Conservation (phyloP, 1,140 invertebrate genomes). For the Sminthurides bifidus region DNA sequence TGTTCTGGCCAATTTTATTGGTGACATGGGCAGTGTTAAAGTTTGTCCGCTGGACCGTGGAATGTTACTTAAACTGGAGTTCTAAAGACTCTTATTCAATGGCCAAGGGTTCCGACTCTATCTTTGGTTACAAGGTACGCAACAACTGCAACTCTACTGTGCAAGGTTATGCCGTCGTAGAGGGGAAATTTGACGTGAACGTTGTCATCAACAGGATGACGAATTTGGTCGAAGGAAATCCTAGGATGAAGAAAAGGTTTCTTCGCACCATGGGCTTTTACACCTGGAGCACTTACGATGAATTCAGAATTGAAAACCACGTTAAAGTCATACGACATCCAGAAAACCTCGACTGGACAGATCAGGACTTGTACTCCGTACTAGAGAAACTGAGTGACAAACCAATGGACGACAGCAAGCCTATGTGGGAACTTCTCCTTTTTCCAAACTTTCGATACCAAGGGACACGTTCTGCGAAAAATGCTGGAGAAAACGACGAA, state of each 20-base stretch:
- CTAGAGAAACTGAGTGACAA: conserved; percentile 5
- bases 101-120: conserved; percentile 7
- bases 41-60: neutral
- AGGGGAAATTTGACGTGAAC: conserved; percentile 12
- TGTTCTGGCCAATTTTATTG: conserved; percentile 6
- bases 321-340: conserved; percentile 5
- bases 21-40: neutral
- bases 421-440: conserved; percentile 22
- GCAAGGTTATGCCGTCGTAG: conserved; percentile 18
- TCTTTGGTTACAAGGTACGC: conserved; percentile 12
- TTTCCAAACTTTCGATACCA: conserved; percentile 14
- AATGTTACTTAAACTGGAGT: neutral
- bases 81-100: conserved; percentile 6
- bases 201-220: conserved; percentile 1
- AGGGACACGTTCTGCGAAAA: neutral
- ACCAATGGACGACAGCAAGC: neutral
- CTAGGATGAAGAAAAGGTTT: conserved; percentile 4
- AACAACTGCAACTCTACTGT: conserved; percentile 17
- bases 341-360: conserved; percentile 7
- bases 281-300: conserved; percentile 17
- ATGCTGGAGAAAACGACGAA: neutral
- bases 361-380: conserved; percentile 6
- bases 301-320: conserved; percentile 12
- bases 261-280: conserved; percentile 14
- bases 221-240: conserved; percentile 2